Base-by-base conservation (phyloP, 2,888 invertebrate genomes). In the Eristalinus sepulchralis region DNA sequence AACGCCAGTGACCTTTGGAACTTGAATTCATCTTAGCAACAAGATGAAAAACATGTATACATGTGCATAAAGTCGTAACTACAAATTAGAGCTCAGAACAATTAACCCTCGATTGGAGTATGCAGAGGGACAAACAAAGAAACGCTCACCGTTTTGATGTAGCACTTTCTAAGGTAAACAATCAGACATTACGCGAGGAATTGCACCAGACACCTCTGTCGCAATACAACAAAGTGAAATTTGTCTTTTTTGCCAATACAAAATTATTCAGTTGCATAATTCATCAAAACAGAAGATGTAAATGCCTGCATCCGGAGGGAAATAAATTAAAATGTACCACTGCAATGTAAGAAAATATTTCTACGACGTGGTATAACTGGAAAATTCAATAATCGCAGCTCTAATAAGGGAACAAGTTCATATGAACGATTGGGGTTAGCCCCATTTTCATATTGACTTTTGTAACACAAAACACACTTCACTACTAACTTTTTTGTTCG, bases 1-100 rank as follows among this genome's bases (percentile, higher is more conserved):
- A 39, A 62, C 5, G 64, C 24, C 9, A 63, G 27, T 64, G 85
- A 85, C 67, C 85, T 85, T 85, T 85, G 85, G 77, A 85, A 70
- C 72, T 72, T n/a, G 20, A 20, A 22, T 39, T 55, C 31, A 71
- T 71, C 70, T 60, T 67, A 31, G 63, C 68, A 63, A 67, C 66
- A 72, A 62, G 60, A 33, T 27, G 20, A n/a, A 62, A 71, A 57
- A 63, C 68, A 20, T 36, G 62, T 55, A 68, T 67, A 24, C 47
- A 67, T 60, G 34, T 60, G 53, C 34, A 31, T 22, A 31, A 59
- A 57, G 27, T 20, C 33, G 11, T 13, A 13, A 71, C 2, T n/a
- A 10, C 33, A 17, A 4, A 10, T 31, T 13, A 10, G 9, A 13
- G 10, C 10, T 22, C 17, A 55, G 36, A 73, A 64, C 31, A 47